Base-by-base conservation (phyloP, 2,797 vertebrate genomes). In the Pipistrellus pipistrellus region DNA sequence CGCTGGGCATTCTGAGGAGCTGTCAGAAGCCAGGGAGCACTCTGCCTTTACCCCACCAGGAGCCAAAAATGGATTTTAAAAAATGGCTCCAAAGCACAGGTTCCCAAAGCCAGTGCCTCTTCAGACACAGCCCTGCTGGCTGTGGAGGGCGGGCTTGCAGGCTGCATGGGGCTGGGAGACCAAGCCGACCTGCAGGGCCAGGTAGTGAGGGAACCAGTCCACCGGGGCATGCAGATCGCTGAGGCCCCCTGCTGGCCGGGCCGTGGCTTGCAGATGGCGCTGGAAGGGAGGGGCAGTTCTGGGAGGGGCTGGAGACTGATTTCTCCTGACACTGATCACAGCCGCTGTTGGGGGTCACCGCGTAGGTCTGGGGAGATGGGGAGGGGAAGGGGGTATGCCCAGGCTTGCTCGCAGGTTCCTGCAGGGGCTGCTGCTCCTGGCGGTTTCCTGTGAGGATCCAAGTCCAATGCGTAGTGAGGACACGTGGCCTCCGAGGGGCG, bases 311-410 rank as follows among this genome's bases (percentile, higher is more conserved):
- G 12, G 46, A 48, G 46, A 46, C 46, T 4, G 12, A 48, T 48
- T 48, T 48, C 46, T 48, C 4, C 13, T 41, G 9, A 9, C 0
- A 46, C 55, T 0, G 12, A 17, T 7, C 13, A 32, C 0, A 17
- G 57, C 3, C 1, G 0, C 25, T 48, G 46, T 14, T 48, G 46
- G 46, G 46, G 46, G 13, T 51, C 1, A 2, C 1, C 0, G 12
- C 8, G 9, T 8, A 1, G 35, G n/a, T 73, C 44, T 17, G 18
- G 41, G 38, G 38, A 41, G 38, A 41, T 7, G 38, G 38, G 38
- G 75, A 30, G 27, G n/a, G n/a, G n/a, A n/a, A n/a, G 7, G 21
- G 10, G 8, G 18, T 14, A 3, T 2, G 0, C 15, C 17, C 0
- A 3, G 25, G 73, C 68, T 44, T 38, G 0, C 59, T 3, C 0